phyloP scores from a whole-genome alignment of 2,797 vertebrate species.

The Babyrousa celebensis region DNA sequence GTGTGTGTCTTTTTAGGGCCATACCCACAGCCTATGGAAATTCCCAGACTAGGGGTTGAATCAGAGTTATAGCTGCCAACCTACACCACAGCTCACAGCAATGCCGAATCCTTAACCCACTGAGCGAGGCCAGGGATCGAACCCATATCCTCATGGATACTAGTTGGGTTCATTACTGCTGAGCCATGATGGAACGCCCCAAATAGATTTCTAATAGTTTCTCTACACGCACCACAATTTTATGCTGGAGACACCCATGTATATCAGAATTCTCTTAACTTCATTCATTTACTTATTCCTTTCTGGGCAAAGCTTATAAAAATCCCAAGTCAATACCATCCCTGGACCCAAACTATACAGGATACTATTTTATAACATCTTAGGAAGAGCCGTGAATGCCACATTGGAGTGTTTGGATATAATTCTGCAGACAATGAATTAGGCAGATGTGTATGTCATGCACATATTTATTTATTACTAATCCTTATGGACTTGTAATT shows the following conservation, averaged over 20 bases:
- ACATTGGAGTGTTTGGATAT: neutral
- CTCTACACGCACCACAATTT: neutral
- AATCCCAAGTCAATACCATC: neutral
- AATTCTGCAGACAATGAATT: neutral
- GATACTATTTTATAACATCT: neutral
- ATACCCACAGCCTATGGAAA: too few species aligned
- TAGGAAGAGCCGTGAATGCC: neutral
- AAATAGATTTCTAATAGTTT: neutral
- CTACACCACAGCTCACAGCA: too few species aligned
- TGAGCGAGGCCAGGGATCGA: too few species aligned
- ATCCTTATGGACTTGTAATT: neutral
- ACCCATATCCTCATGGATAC: too few species aligned
- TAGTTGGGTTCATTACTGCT: too few species aligned
- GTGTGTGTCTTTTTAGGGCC: too few species aligned
- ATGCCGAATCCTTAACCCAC: too few species aligned
- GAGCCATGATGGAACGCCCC: too few species aligned
- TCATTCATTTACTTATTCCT: constrained; percentile 9
- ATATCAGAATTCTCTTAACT: neutral
- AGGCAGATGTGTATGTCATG: neutral
- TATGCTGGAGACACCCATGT: neutral
- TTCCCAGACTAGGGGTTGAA: too few species aligned
- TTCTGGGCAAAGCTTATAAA: constrained; percentile 26
- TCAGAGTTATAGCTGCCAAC: too few species aligned
- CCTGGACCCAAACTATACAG: neutral
- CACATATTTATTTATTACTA: neutral